Base-by-base conservation (phyloP, 37 sponge, comb jelly and placozoan genomes). In the Cliona cf. orientalis region DNA sequence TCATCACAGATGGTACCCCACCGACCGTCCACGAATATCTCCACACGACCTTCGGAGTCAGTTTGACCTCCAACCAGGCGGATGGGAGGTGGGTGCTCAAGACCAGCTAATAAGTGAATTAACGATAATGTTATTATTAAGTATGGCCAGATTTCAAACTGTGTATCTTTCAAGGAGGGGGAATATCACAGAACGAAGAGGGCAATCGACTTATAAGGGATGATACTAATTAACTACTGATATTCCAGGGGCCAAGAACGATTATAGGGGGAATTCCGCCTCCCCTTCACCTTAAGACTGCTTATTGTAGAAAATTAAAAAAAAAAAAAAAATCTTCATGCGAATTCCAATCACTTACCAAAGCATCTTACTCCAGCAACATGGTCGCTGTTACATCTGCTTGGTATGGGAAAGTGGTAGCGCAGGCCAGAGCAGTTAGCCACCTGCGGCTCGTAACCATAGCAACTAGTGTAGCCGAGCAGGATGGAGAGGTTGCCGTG, bases 1-100 rank as follows among this genome's bases (percentile, higher is more conserved):
- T 86, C 65, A 37, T 72, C 80, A 63, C 86, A 86, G 39, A 86
- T 34, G 12, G 86, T 80, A 0, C 81, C 82, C 88, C 88, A 80
- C 75, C 66, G 43, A 1, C 88, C 82, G 2, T 80, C 29, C 2
- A 71, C 3, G 33, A 69, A 49, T 19, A 80, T 31, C 69, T 80
- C 88, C 59, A 80, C 88, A 42, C 88, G 75, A 34, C 82, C 88
- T 44, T 74, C 88, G 40, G 68, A 21, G 32, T 17, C 6, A 28
- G 34, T 35, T 23, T 49, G 45, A 3, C 88, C 69, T 11, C 70
- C 76, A 12, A 75, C 60, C 40, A 80, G 76, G 36, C 88, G 34
- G 49, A 80, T 80, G 29, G 81, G 60, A n/a, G 70, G 71, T 28
- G 81, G 70, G 23, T 1, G 28, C 1, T 4, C 33, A 22, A 25